Conservation (phyloP, 35 echinoderm and acorn worm species). For the Lytechinus variegatus region DNA sequence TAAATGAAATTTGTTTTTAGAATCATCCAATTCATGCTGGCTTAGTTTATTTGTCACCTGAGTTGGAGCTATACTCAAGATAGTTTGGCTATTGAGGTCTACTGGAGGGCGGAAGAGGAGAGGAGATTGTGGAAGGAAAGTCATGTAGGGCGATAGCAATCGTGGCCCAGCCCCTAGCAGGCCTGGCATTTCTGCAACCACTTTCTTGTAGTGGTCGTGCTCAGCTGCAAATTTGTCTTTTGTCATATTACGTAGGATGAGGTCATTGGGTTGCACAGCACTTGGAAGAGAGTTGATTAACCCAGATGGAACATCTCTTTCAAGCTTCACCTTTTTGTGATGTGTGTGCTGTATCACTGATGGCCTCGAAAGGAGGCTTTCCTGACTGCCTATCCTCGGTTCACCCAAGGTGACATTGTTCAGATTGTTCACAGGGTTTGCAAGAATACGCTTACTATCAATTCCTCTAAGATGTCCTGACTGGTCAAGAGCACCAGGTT, state of each 20-base stretch:
- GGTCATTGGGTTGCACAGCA: slow-evolving; percentile 79
- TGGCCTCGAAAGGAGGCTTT: slow-evolving; percentile 53
- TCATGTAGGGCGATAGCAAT: slow-evolving; percentile 49
- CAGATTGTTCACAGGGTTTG: neutral
- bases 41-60: neutral
- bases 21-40: neutral
- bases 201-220: slow-evolving; percentile 47
- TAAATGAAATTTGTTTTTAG: neutral
- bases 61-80: neutral
- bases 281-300: slow-evolving; percentile 33
- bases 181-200: slow-evolving; percentile 40
- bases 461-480: neutral
- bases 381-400: neutral
- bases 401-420: neutral
- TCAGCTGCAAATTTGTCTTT: slow-evolving; percentile 34
- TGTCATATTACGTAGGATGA: slow-evolving; percentile 73
- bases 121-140: slow-evolving; percentile 1
- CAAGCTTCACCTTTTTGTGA: slow-evolving; percentile 38
- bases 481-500: neutral
- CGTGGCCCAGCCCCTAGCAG: slow-evolving; percentile 18
- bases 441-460: neutral
- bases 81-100: neutral
- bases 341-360: slow-evolving; percentile 98
- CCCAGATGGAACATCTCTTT: slow-evolving; percentile 7
- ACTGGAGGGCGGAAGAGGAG: slow-evolving; percentile 21